Conservation (phyloP, 2,797 vertebrate genomes). For the Silurus aristotelis region DNA sequence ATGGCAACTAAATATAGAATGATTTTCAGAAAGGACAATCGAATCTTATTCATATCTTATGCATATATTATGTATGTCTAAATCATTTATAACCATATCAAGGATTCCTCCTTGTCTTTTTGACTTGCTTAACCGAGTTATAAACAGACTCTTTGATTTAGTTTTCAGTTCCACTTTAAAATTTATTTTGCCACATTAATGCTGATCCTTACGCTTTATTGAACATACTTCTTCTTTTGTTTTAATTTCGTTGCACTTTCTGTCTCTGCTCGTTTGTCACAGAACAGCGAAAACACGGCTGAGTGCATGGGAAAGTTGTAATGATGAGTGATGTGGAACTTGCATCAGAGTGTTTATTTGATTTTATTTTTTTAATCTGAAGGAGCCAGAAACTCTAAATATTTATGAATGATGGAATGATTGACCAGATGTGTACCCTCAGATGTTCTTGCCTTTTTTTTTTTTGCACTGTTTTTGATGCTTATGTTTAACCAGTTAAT, state of each 20-base stretch:
- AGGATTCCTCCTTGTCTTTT: not conserved
- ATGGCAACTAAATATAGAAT: no score
- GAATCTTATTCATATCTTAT: no score
- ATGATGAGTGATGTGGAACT: not conserved
- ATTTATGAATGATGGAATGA: not conserved
- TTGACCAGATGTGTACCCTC: not conserved
- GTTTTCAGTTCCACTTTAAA: not conserved
- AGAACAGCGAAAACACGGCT: not conserved
- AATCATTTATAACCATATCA: not conserved
- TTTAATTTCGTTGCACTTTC: not conserved
- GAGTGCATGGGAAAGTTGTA: not conserved
- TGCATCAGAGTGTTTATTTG: no score
- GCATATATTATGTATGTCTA: not conserved
- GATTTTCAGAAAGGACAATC: no score
- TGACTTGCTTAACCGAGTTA: not conserved
- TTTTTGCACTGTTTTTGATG: not conserved
- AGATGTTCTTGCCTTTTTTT: not conserved
- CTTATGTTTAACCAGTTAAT: not conserved
- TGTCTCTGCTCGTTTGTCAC: not conserved
- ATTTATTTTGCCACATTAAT: not conserved
- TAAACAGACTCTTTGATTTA: not conserved
- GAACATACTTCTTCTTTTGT: not conserved
- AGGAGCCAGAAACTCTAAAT: not conserved
- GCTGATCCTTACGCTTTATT: not conserved
- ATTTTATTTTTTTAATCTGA: not conserved